Evolutionary conservation across 2,888 invertebrate species (phyloP), one percentile per base, ranked within the genome.

Genomic region (Scaptomyza cyrtandrae): DNA sequence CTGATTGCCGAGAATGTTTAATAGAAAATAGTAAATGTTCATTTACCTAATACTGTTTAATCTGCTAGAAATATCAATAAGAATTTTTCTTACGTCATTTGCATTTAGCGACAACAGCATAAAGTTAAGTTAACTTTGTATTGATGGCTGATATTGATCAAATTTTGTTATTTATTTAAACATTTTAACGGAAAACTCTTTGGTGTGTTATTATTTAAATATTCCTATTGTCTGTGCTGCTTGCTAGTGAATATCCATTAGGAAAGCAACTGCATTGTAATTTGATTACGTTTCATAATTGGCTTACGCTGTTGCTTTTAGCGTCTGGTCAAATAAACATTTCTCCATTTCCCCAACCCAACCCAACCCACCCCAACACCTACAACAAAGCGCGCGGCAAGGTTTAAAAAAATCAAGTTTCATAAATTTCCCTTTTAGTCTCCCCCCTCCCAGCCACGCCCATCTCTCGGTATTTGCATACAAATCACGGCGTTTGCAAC

Each of bases 211-310:
- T 39, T 39, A 39, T 39, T 39, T 14, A 39, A 14, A 14, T 39
- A 14, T 39, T 39, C 0, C 2, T 0, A 53, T 27, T n/a, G 5
- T 4, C 6, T 16, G 9, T n/a, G 31, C 14, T 27, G 52, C 31
- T 52, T 39, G n/a, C n/a, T 62, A 19, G 35, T 48, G 35, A 37
- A 41, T 54, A 16, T 37, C 10, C 33, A 39, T 33, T 41, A 56
- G 1, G 10, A 16, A 6, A 39, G 3, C 29, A 52, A 37, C 39
- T 53, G 31, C 43, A 43, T 45, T 54, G 50, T 83, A 81, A 86
- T 83, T 86, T 75, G 72, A 84, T 81, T 84, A 81, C 39, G 39
- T 55, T 64, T 53, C 39, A 61, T 86, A 83, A 86, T 86, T 81
- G 81, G 84, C 81, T 83, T 84, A 77, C 33, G 54, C 52, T 29